phyloP scores from a whole-genome alignment of 2,113 vertebrate genomes.

The Perca flavescens region DNA sequence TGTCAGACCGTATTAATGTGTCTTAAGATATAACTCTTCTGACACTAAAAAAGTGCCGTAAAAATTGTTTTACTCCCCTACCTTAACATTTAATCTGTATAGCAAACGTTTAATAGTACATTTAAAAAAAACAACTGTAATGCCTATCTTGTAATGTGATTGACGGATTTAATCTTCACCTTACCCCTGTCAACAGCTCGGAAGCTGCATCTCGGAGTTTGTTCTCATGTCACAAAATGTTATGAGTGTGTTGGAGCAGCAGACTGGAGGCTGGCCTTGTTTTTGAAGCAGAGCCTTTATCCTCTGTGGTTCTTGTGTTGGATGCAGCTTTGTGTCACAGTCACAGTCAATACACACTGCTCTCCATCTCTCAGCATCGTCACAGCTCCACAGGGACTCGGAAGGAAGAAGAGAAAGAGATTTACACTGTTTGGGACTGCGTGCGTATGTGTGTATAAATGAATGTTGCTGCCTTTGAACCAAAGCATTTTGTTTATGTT shows the following conservation, averaged over 20 bases:
- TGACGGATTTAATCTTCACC: conserved; percentile 31
- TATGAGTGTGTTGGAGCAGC: conserved; percentile 24
- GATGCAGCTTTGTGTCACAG: conserved; percentile 71
- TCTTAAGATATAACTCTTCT: not conserved
- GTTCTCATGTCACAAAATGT: conserved; percentile 40
- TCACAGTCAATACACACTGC: conserved; percentile 66
- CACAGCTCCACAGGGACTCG: conserved; percentile 60
- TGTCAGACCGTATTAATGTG: not conserved
- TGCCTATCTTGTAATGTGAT: not conserved
- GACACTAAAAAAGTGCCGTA: not conserved
- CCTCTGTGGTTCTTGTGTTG: conserved; percentile 65
- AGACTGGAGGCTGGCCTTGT: conserved; percentile 46
- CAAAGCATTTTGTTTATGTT: not conserved
- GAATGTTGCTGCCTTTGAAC: conserved; percentile 33
- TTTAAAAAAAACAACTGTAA: not conserved
- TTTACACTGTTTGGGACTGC: conserved; percentile 32
- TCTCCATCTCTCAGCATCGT: conserved; percentile 75
- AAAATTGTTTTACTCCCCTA: not conserved
- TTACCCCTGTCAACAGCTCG: not conserved
- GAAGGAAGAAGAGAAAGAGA: conserved; percentile 25
- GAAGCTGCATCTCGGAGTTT: conserved; percentile 22
- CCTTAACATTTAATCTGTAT: conserved; percentile 4
- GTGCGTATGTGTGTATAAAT: conserved; percentile 32
- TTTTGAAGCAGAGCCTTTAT: conserved; percentile 55
- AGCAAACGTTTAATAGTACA: conserved; percentile 16